Base-by-base conservation (phyloP, 2,888 invertebrate species). In the Idaea straminata region DNA sequence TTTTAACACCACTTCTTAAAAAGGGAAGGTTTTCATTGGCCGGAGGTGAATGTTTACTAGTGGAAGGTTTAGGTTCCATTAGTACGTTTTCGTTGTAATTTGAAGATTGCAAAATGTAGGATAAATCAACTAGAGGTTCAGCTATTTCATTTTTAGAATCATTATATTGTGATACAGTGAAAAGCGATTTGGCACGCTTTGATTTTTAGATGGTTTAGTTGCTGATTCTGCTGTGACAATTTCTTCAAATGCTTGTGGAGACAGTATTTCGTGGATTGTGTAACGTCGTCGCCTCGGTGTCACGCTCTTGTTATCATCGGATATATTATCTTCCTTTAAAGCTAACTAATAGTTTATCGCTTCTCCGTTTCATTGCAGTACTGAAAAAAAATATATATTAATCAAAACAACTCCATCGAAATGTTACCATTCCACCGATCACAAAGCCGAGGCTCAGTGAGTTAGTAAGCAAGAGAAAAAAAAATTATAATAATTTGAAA, bases 281-380 rank as follows among this genome's bases (percentile, higher is more conserved):
- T 57, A 58, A 64, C 64, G 67, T 25, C 67, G 62, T 59, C 10
- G 36, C 36, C 62, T 67, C 47, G 67, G 57, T 38, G 47, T 62
- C 35, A 62, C n/a, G 62, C 58, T 57, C 47, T 47, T 62, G 57
- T 15, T 35, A 62, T 62, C 7, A 57, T 15, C 57, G 57, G 10
- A 62, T 7, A 57, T 57, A 64, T 65, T 62, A 57, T 64, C 63
- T 60, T 66, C 68, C 57, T 61, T 64, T 64, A 64, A 64, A 64
- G 65, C 68, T 64, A 68, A 58, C 62, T 66, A 68, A 59, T 64
- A 67, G 58, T 16, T 60, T 15, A 62, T 66, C 60, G 35, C 38
- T 68, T 68, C 66, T 57, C 34, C 62, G 62, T 62, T 59, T 62
- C 62, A 62, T 62, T 4, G 0, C 59, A 59, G 62, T 59, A 62